Evolutionary conservation across 2,113 vertebrate genomes (phyloP), one percentile per base, ranked within the genome.

Genomic region (Scomber colias): DNA sequence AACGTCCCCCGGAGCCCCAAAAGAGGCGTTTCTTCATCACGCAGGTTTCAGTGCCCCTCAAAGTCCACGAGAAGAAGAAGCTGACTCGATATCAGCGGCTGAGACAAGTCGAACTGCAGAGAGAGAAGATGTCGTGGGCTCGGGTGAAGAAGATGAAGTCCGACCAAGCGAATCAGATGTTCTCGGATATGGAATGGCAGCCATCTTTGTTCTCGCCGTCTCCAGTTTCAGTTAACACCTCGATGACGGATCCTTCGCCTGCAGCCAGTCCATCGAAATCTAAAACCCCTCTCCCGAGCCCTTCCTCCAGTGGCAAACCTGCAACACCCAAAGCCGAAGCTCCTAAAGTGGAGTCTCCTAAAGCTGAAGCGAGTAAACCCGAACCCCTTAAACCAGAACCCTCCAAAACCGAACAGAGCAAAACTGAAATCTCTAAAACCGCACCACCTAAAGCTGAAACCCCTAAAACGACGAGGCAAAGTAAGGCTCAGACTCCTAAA

Each of bases 11-110:
- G 67, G 92, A 95, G 72, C 65, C 92, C 66, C 96, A 94, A 0
- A 97, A 96, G 85, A 97, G 96, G 79, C 96, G 97, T 7, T 99
- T 99, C 91, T 99, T 99, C 71, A 95, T 97, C 53, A 97, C 97
- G 64, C 97, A 97, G 91, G 94, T 98, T 87, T 94, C 93, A 46
- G 94, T 96, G 84, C 96, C 97, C 2, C 90, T 98, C 51, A 99
- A 97, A 84, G 96, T 94, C 73, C 94, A 96, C 7, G 93, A 98
- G 81, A 99, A 95, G 62, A 96, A 95, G 87, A 96, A 95, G 68
- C 69, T 95, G 0, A 94, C 95, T 0, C 87, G 95, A 50, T 95
- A 92, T 87, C 95, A 96, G 82, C 90, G 90, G 51, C 80, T 96
- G 1, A 86, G 95, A 71, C 95, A 95, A 87, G 94, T 95, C 1